These are phyloP conservation scores for Tympanuchus pallidicinctus DNA, from an alignment of 2,113 vertebrate species.

Conservation along the genomic window DNA sequence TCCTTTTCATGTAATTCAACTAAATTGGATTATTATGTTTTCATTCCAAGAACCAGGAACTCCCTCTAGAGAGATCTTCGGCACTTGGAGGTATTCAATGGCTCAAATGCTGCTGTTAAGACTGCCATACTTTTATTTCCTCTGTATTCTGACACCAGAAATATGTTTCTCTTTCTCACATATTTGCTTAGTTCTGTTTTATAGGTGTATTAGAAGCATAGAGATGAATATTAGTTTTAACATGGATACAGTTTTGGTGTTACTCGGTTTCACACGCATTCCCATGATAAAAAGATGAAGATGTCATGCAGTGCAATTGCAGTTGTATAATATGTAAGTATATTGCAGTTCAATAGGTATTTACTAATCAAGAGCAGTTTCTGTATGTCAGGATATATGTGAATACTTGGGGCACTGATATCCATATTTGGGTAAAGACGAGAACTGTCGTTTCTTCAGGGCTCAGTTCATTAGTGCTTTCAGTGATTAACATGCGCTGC, in stretches of 20 bases:
- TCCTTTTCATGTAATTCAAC: not conserved
- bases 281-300: not conserved
- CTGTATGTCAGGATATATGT: not conserved
- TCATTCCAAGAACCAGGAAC: not conserved
- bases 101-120: not conserved
- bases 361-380: not conserved
- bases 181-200: not conserved
- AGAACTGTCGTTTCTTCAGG: not conserved
- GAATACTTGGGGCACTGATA: not conserved
- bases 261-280: not conserved
- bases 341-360: not conserved
- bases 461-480: constrained; percentile 13
- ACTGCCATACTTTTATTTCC: not conserved
- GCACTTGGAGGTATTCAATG: not conserved
- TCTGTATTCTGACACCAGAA: not conserved
- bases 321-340: not conserved
- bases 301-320: not conserved
- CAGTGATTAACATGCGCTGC: not conserved
- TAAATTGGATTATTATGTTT: not conserved
- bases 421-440: not conserved
- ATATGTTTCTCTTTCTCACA: not conserved
- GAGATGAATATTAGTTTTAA: not conserved
- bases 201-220: not conserved
- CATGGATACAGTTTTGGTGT: not conserved
- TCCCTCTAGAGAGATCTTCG: not conserved